phyloP scores from a whole-genome alignment of 2,113 vertebrate genomes.

The Copsychus sechellarum region DNA sequence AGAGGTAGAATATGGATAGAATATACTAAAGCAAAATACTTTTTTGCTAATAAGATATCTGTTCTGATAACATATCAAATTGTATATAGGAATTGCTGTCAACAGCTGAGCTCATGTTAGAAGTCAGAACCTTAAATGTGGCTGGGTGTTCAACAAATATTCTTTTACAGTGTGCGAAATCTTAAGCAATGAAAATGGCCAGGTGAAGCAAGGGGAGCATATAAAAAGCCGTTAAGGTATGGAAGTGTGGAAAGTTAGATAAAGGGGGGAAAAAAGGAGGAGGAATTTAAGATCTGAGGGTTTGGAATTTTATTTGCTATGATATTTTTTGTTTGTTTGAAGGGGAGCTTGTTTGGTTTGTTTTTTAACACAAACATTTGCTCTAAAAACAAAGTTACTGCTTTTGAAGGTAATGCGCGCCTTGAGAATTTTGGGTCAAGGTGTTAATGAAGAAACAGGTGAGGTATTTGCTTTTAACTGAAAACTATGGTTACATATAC shows the following conservation, averaged over 20 bases:
- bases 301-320: background rate
- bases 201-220: background rate
- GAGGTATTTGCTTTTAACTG: background rate
- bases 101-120: background rate
- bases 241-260: background rate
- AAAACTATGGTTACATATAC: background rate
- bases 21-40: background rate
- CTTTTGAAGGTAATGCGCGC: background rate
- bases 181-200: background rate
- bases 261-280: background rate
- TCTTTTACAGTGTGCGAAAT: background rate
- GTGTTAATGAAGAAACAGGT: background rate
- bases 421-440: background rate
- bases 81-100: background rate
- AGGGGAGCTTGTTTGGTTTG: fast-evolving
- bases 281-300: background rate
- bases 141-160: background rate
- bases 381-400: background rate
- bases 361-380: background rate
- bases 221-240: background rate
- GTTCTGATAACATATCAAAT: background rate
- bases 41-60: background rate
- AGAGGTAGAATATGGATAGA: background rate
- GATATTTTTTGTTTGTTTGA: background rate
- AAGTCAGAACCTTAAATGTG: background rate